Evolutionary conservation across 2,888 invertebrate genomes (phyloP).

Genomic region (Nyleta sp.): DNA sequence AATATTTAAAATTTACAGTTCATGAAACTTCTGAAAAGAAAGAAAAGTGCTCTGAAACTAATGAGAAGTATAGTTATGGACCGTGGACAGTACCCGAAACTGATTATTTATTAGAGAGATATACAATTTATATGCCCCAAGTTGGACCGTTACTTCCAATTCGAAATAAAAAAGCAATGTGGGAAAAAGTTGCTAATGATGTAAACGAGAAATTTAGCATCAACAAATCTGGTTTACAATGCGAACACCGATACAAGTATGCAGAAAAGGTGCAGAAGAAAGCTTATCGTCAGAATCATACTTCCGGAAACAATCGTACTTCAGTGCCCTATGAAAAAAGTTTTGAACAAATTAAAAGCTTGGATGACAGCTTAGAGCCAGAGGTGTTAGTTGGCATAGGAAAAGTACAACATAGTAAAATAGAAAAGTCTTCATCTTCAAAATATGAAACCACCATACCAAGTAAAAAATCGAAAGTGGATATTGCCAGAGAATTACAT

Average conservation of each 20-base stretch:
- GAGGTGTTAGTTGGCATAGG: conserved; percentile 3
- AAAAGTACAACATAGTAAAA: too few relatives aligned
- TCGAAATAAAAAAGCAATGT: too few relatives aligned
- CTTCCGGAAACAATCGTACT: not conserved
- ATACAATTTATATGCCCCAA: too few relatives aligned
- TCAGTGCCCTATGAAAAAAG: not conserved
- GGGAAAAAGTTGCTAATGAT: too few relatives aligned
- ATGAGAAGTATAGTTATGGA: too few relatives aligned
- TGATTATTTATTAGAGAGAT: too few relatives aligned
- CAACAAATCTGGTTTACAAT: not conserved
- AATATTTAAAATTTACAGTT: too few relatives aligned
- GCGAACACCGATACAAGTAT: conserved; percentile 1
- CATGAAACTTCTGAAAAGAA: too few relatives aligned
- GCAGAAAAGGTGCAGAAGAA: conserved; percentile 5
- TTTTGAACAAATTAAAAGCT: conserved; percentile 5
- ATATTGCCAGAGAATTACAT: not conserved
- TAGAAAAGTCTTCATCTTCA: not conserved
- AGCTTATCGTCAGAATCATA: not conserved
- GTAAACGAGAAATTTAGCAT: too few relatives aligned
- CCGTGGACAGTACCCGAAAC: too few relatives aligned
- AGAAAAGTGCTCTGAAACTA: too few relatives aligned
- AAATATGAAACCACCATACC: not conserved
- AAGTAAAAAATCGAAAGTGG: not conserved
- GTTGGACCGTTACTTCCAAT: too few relatives aligned
- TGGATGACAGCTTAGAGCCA: conserved; percentile 8